These are phyloP conservation scores for Platichthys flesus DNA, from an alignment of 2,113 vertebrate species.

Conservation along the genomic window DNA sequence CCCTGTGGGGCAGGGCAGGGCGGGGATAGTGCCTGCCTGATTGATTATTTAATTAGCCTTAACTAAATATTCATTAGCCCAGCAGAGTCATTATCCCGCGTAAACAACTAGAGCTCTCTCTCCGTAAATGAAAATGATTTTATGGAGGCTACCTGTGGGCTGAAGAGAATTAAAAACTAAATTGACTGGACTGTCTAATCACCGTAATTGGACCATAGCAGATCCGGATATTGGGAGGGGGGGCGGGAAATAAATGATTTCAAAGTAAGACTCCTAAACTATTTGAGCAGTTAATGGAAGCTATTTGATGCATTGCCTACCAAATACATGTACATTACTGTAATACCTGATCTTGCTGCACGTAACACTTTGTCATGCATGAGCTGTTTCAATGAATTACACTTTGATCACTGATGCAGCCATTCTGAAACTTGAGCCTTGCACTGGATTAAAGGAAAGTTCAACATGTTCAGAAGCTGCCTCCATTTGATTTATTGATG, in stretches of 20 bases:
- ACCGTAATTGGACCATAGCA: slow-evolving; percentile 26
- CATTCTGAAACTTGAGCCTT: not conserved
- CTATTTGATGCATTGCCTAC: slow-evolving; percentile 18
- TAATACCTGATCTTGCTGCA: not conserved
- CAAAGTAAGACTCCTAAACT: slow-evolving; percentile 3
- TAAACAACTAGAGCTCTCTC: slow-evolving; percentile 44
- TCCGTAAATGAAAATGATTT: slow-evolving; percentile 39
- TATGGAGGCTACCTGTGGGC: slow-evolving; percentile 30
- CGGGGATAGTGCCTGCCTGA: slow-evolving; percentile 52
- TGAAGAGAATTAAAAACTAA: slow-evolving; percentile 1
- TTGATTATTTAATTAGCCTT: slow-evolving; percentile 75
- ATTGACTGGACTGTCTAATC: slow-evolving; percentile 19
- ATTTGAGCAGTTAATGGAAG: not conserved
- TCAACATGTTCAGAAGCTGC: not conserved
- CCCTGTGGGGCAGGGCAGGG: slow-evolving; percentile 28
- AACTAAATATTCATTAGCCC: slow-evolving; percentile 70
- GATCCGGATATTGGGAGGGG: not conserved
- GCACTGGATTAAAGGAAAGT: not conserved
- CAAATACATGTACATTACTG: slow-evolving; percentile 3
- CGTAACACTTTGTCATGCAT: not conserved
- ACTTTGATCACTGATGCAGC: not conserved
- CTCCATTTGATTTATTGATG: not conserved
- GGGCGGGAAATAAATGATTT: not conserved
- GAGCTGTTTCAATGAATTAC: not conserved
- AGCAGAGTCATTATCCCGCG: slow-evolving; percentile 41